These are phyloP conservation scores for Microtus ochrogaster DNA, from an alignment of 2,113 vertebrate genomes.

Conservation along the genomic window DNA sequence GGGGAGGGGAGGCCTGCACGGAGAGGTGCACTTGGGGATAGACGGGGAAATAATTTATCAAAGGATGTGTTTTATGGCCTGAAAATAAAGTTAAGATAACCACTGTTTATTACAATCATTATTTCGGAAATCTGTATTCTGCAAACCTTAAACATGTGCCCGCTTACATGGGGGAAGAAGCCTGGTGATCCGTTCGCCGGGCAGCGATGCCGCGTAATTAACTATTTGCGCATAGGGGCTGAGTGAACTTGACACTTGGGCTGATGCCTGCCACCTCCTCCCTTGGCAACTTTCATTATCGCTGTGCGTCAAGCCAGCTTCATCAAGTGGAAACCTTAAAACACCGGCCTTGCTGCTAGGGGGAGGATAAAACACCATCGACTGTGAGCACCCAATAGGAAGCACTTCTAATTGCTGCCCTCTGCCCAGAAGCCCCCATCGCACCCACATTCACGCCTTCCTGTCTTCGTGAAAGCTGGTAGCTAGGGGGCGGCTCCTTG, in stretches of 20 bases:
- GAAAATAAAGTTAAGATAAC: slow-evolving; percentile 84
- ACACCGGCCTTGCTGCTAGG: slow-evolving; percentile 39
- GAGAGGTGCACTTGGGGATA: slow-evolving; percentile 88
- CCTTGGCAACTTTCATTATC: slow-evolving; percentile 76
- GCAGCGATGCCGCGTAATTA: slow-evolving; percentile 65
- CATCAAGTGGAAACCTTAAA: slow-evolving; percentile 78
- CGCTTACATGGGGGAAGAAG: slow-evolving; percentile 17
- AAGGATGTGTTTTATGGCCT: slow-evolving; percentile 85
- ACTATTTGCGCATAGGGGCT: slow-evolving; percentile 60
- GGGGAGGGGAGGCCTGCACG: slow-evolving; percentile 81
- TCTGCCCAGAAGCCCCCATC: background rate
- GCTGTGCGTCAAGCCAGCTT: slow-evolving; percentile 79
- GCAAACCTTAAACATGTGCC: slow-evolving; percentile 75
- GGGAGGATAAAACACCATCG: slow-evolving; percentile 25
- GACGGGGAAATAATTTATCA: slow-evolving; percentile 85
- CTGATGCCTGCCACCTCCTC: slow-evolving; percentile 75
- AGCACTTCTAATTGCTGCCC: background rate
- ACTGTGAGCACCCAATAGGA: slow-evolving; percentile 22
- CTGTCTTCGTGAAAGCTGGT: fast-evolving
- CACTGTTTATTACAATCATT: slow-evolving; percentile 77
- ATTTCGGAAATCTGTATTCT: slow-evolving; percentile 80
- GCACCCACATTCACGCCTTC: background rate
- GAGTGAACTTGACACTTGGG: slow-evolving; percentile 79
- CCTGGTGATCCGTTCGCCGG: background rate
- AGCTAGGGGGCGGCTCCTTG: background rate